Percentiles rank a stretch among this genome's conserved stretches.
These are phyloP conservation scores for Rotaria socialis DNA, from an alignment of 2,888 invertebrate genomes.

Conservation along the genomic window DNA sequence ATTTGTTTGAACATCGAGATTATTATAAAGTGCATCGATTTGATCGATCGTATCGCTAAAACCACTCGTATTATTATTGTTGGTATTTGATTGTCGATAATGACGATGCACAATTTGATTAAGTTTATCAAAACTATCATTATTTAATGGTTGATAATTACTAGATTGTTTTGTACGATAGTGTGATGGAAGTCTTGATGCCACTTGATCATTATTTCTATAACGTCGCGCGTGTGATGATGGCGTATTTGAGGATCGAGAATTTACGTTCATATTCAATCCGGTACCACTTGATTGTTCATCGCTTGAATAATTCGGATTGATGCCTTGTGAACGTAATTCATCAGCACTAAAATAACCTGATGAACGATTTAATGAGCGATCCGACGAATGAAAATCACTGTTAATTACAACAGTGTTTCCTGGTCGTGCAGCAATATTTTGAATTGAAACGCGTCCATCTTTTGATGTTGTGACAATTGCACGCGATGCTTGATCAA, in stretches of 20 bases:
- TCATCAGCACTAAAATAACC: constrained; percentile 46
- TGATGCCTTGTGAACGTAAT: constrained; percentile 28
- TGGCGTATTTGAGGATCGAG: background rate
- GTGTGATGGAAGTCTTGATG: background rate
- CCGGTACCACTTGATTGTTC: background rate
- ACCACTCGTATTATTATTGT: background rate
- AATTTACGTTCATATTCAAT: background rate
- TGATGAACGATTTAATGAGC: constrained; percentile 41
- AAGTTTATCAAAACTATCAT: background rate
- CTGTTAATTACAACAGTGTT: background rate
- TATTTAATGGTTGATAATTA: background rate
- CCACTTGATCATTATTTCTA: background rate
- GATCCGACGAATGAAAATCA: constrained; percentile 39
- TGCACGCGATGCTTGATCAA: background rate
- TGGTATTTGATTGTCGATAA: background rate
- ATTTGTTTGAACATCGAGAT: background rate
- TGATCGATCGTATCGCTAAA: background rate
- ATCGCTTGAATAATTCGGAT: constrained; percentile 35
- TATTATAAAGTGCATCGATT: constrained; percentile 16
- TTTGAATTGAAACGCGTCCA: constrained; percentile 34
- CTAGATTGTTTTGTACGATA: background rate
- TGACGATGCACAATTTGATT: background rate
- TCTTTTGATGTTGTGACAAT: constrained; percentile 11
- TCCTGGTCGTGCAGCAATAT: background rate
- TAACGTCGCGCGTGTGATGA: background rate